Evolutionary conservation across 2,888 invertebrate genomes (phyloP).

Genomic region (Quadriops clusia): DNA sequence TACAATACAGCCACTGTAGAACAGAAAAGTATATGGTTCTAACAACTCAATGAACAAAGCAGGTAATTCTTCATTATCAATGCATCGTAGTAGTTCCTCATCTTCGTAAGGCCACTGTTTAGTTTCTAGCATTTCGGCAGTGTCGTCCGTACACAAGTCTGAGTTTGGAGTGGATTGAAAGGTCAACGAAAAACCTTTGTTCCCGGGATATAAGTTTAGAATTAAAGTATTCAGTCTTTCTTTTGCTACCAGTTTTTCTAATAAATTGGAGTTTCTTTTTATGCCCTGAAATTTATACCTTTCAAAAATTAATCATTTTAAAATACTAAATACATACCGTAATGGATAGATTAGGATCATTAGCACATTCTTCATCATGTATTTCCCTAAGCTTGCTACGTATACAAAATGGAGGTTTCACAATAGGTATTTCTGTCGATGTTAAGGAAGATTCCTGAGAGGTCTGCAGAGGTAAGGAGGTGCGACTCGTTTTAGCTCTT

Average conservation of each 20-base stretch:
- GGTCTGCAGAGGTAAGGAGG: conserved; percentile 31
- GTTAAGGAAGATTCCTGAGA: conserved; percentile 24
- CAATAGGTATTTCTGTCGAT: conserved; percentile 19
- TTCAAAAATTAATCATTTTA: conserved; percentile 7
- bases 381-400: conserved; percentile 35
- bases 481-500: conserved; percentile 29
- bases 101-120: conserved; percentile 81
- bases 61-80: conserved; percentile 85
- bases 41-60: conserved; percentile 74
- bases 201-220: conserved; percentile 81
- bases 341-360: conserved; percentile 22
- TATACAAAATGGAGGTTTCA: conserved; percentile 31
- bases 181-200: conserved; percentile 72
- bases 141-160: conserved; percentile 22
- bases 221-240: conserved; percentile 83
- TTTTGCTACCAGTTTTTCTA: conserved; percentile 73
- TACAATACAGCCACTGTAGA: conserved; percentile 86
- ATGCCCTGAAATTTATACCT: conserved; percentile 38
- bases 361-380: conserved; percentile 31
- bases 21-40: conserved; percentile 71
- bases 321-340: conserved; percentile 18
- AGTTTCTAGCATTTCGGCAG: conserved; percentile 55
- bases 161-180: conserved; percentile 19
- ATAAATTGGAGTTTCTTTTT: conserved; percentile 55
- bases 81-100: conserved; percentile 74